phyloP scores from a whole-genome alignment of 2,888 invertebrate species.

The Notocelia uddmanniana region DNA sequence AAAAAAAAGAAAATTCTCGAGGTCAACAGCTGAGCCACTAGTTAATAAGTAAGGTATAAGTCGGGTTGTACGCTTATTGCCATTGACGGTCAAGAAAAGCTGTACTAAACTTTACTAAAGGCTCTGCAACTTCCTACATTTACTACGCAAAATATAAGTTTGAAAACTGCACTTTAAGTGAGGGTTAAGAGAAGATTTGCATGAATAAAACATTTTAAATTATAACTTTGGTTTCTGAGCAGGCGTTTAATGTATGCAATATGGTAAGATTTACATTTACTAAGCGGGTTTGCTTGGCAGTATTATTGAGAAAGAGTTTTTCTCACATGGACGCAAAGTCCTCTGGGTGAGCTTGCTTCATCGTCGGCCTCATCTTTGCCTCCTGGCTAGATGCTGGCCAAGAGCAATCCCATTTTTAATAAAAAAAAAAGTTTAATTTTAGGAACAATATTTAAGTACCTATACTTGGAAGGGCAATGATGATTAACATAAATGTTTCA shows the following conservation, averaged over 20 bases:
- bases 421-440: neutral
- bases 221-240: constrained; percentile 27
- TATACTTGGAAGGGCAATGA: neutral
- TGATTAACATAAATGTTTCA: neutral
- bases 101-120: neutral
- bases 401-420: no score
- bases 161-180: constrained; percentile 25
- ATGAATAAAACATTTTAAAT: constrained; percentile 38
- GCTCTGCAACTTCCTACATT: neutral
- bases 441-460: neutral
- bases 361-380: no score
- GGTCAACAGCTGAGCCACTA: no score
- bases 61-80: neutral
- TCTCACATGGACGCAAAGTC: rapidly evolving
- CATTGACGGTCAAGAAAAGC: neutral
- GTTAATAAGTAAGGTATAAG: no score
- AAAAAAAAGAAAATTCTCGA: no score
- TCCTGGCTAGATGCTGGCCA: no score
- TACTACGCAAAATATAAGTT: constrained; percentile 19
- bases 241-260: constrained; percentile 34
- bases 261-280: constrained; percentile 17
- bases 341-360: no score
- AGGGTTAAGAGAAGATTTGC: constrained; percentile 33
- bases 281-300: neutral
- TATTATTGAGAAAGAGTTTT: neutral